Conservation (phyloP, 37 sponge, comb jelly and placozoan genomes). For the Halichondria panicea region DNA sequence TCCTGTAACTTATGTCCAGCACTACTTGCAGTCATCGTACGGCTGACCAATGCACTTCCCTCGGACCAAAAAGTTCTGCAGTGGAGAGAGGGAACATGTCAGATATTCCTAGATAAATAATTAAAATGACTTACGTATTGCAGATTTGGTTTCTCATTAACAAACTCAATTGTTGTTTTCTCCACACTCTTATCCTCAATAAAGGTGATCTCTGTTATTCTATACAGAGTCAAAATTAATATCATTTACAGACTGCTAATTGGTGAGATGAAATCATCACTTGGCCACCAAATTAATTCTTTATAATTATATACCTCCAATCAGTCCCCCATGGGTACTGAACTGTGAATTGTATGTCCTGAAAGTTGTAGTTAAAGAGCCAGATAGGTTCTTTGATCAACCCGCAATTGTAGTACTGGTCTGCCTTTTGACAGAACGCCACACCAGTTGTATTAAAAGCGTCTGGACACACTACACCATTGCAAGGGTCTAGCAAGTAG, state of each 20-base stretch:
- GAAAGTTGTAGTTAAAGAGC: conserved; percentile 5
- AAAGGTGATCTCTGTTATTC: conserved; percentile 44
- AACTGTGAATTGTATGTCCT: neutral
- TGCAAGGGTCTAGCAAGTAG: conserved; percentile 42
- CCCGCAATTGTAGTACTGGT: conserved; percentile 46
- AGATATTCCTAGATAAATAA: too few species aligned
- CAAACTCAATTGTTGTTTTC: conserved; percentile 22
- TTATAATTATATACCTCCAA: conserved; percentile 23
- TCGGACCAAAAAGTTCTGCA: conserved; percentile 45
- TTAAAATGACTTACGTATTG: conserved; percentile 38
- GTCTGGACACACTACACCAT: conserved; percentile 4
- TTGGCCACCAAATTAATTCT: neutral
- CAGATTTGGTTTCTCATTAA: conserved; percentile 34
- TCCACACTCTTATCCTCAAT: conserved; percentile 18
- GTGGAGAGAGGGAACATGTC: too few species aligned
- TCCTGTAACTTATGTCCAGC: too few species aligned
- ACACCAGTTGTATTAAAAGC: neutral
- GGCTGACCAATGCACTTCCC: conserved; percentile 52
- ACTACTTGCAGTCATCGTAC: too few species aligned
- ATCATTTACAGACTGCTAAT: neutral
- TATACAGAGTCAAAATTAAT: conserved; percentile 7
- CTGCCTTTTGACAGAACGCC: conserved; percentile 46
- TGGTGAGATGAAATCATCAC: neutral
- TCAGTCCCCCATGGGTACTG: conserved; percentile 49
- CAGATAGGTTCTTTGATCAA: conserved; percentile 6